Evolutionary conservation across 2,888 invertebrate genomes (phyloP), one percentile per base, ranked within the genome.

Genomic region (Linhomoeus sp.): DNA sequence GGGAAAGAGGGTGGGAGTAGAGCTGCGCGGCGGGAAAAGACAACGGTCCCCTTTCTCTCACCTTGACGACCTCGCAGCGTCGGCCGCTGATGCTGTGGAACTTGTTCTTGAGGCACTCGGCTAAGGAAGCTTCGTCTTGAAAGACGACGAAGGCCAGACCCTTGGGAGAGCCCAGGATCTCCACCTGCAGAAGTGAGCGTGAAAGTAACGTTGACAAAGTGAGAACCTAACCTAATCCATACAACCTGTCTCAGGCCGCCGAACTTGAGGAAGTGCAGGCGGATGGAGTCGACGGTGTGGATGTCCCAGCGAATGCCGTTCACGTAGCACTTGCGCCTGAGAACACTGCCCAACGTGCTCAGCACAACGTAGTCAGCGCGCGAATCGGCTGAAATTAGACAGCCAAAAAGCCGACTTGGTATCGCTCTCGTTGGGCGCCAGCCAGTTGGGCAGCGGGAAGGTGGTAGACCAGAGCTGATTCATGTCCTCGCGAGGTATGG

Each of bases 401-500:
- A n/a, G n/a, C 5, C 29, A 29, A 12, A 5, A 29, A 12, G 12
- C n/a, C 37, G n/a, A 37, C 37, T 5, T 37, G 17, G 19, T n/a
- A n/a, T 37, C 37, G 19, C 37, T 17, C 17, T 37, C 19, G n/a
- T 37, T 37, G 37, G n/a, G 19, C 17, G 19, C 37, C 37, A 37
- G 37, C n/a, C 29, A 29, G 29, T 29, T 29, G 29, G 29, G 29
- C 29, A 29, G 29, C 29, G 29, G 7, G 12, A 29, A 29, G 29
- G 7, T 29, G 7, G 29, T 29, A 5, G 29, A 9, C 29, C 29
- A 29, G 7, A 29, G 29, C 29, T 29, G 29, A 12, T 12, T 51
- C 62, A 62, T 62, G 45, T 62, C 61, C 44, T 62, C 62, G 23
- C 61, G 53, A n/a, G 62, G 61, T 48, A 62, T 62, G 1, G 62